Evolutionary conservation across 2,888 invertebrate genomes (phyloP).

Genomic region (Nebria salina): DNA sequence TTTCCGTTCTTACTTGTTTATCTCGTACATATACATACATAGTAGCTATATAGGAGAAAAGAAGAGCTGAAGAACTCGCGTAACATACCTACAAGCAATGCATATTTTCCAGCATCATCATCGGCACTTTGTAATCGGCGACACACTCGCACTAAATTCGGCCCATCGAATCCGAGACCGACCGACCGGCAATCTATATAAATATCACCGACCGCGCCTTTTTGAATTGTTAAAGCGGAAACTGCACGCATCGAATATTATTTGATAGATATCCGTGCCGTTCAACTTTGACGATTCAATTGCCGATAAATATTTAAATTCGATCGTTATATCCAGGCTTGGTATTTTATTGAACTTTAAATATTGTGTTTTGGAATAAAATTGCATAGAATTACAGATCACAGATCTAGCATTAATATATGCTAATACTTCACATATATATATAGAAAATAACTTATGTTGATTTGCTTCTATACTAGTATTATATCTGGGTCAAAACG

Average conservation of each 20-base stretch:
- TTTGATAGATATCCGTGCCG: background rate
- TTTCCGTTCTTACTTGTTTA: conserved; percentile 33
- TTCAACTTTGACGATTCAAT: background rate
- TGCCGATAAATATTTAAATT: background rate
- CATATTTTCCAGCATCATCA: too few species aligned
- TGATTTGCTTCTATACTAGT: too few species aligned
- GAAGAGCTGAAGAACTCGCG: too few species aligned
- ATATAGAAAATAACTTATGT: too few species aligned
- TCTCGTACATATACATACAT: conserved; percentile 1
- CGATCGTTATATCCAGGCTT: background rate
- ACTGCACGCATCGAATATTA: background rate
- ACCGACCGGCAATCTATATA: background rate
- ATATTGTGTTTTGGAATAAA: background rate
- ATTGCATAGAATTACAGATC: too few species aligned
- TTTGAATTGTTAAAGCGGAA: background rate
- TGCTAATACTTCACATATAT: too few species aligned
- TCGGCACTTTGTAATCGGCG: too few species aligned
- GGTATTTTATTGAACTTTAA: background rate
- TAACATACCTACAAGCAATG: too few species aligned
- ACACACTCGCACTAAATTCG: too few species aligned
- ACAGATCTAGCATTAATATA: too few species aligned
- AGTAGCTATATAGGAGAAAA: background rate
- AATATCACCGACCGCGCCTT: background rate
- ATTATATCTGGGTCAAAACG: too few species aligned
- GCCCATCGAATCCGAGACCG: background rate